Evolutionary conservation across 2,113 vertebrate species (phyloP).

Genomic region (Cygnus atratus): DNA sequence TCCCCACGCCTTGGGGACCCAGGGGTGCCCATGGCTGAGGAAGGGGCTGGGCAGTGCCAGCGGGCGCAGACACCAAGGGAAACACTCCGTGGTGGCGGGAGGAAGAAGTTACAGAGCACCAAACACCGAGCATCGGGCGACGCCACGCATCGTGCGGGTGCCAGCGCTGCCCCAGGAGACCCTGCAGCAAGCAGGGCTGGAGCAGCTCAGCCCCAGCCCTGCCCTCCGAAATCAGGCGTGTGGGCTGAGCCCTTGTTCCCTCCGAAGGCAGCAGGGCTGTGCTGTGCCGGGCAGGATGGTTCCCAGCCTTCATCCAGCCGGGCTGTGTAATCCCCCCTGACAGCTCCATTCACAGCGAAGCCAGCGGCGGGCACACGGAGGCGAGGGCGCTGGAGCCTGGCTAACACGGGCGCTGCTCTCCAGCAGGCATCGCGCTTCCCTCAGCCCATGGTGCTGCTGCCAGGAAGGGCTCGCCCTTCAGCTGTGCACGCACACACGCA

Average conservation of each 20-base stretch:
- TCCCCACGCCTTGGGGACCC: too few species aligned
- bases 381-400: slow-evolving; percentile 55
- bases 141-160: neutral
- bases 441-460: too few species aligned
- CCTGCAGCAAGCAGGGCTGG: neutral
- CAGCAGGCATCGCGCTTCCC: neutral
- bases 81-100: neutral
- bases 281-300: neutral
- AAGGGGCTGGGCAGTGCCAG: neutral
- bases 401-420: slow-evolving; percentile 37
- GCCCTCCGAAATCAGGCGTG: neutral
- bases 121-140: neutral
- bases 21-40: rapidly evolving
- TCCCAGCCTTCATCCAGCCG: neutral
- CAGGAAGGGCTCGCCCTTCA: neutral
- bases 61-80: neutral
- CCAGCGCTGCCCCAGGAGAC: neutral
- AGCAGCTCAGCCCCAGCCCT: neutral
- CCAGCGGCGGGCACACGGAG: neutral
- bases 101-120: neutral
- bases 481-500: neutral
- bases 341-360: slow-evolving; percentile 62
- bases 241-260: neutral
- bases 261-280: neutral
- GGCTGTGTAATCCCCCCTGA: slow-evolving; percentile 68